These are phyloP conservation scores for Alces alces DNA, from an alignment of 2,113 vertebrate genomes.

Conservation along the genomic window DNA sequence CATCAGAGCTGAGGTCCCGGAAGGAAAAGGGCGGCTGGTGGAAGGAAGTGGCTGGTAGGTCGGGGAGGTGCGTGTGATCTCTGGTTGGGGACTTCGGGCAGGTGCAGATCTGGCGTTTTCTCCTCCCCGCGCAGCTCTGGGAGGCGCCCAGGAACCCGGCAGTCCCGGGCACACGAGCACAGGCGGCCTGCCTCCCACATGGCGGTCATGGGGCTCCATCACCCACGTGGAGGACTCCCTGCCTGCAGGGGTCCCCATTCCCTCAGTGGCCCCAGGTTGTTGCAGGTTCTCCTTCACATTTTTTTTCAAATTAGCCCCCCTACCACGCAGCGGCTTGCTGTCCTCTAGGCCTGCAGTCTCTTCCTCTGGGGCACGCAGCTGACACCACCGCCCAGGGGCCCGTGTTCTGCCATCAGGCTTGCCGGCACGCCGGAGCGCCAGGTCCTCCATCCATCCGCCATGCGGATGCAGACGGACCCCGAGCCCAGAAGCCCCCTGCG, in stretches of 20 bases:
- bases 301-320: rapidly evolving
- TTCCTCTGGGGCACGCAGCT: background rate
- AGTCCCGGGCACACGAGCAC: rapidly evolving
- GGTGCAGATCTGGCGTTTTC: rapidly evolving
- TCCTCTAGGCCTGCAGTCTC: background rate
- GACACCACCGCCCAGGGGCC: background rate
- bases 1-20: background rate
- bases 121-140: rapidly evolving
- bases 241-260: rapidly evolving
- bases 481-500: background rate
- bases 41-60: background rate
- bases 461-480: rapidly evolving
- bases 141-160: rapidly evolving
- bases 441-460: rapidly evolving
- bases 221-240: background rate
- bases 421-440: rapidly evolving
- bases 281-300: background rate
- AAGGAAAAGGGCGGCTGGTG: background rate
- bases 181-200: background rate
- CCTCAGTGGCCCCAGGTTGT: background rate
- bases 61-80: rapidly evolving
- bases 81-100: rapidly evolving
- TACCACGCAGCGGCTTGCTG: rapidly evolving
- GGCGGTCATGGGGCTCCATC: too few relatives aligned
- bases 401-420: rapidly evolving